Base-by-base conservation (phyloP, 2,113 vertebrate species). In the Psittacula cyanocephala region DNA sequence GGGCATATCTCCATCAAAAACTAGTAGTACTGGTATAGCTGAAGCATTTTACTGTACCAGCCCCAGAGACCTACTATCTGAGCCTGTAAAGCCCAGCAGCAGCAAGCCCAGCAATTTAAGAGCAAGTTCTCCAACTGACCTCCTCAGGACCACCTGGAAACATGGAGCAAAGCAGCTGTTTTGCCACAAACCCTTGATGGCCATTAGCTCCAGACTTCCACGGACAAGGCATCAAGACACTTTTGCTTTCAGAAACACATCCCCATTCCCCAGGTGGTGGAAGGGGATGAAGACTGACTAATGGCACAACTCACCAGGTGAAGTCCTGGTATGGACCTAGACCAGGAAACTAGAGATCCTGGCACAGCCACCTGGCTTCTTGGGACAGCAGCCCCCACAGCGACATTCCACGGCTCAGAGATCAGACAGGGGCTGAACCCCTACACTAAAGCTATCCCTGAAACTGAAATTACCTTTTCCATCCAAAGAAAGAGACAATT, bases 361-460 rank as follows among this genome's bases (percentile, higher is more conserved):
- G 3, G 33, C 0, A 3, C 15, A 67, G 29, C 29, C 1, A 0
- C 1, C 1, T 4, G 8, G 25, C 39, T 71, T 31, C 63, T 27
- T 59, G 50, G 50, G 27, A 75, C 28, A 75, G 55, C 55, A 74
- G 46, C 19, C 10, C 23, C 18, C 22, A 44, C 23, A 22, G 41
- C 0, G 5, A 60, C 28, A 33, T 77, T 47, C 46, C 72, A 53
- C 33, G 41, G 37, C 62, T 59, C 29, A 28, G 31, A 63, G 46
- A 59, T 6, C 6, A 24, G 17, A 20, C 11, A 43, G 17, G 10
- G 35, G 29, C 33, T 76, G 62, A 71, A 84, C 9, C 18, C 13
- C 12, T 35, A n/a, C 29, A 6, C 13, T 33, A 64, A 70, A 81
- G 44, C 33, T 15, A 19, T 6, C 15, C 24, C 41, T 25, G 29